A percentile compares a stretch with the other conserved stretches of the same genome.
Conservation (phyloP, 2,888 invertebrate species). For the Pseudococcus longispinus region DNA sequence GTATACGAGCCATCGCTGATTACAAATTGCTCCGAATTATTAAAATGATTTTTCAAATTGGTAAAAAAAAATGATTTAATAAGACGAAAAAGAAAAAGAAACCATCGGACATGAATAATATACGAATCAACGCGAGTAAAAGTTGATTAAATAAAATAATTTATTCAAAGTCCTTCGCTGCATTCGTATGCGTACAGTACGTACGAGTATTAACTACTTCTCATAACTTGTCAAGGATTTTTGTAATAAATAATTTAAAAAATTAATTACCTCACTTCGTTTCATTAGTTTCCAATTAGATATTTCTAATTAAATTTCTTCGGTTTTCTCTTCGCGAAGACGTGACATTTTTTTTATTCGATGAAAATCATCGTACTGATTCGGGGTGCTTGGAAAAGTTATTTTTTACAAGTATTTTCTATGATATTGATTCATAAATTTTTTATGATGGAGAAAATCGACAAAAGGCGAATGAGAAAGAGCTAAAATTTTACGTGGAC, state of each 20-base stretch:
- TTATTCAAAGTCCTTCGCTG: background rate
- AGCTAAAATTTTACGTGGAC: too few relatives aligned
- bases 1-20: background rate
- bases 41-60: background rate
- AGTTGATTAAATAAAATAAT: slow-evolving; percentile 1
- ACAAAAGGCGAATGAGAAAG: too few relatives aligned
- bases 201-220: background rate
- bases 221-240: background rate
- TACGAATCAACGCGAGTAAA: background rate
- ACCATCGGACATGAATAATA: background rate
- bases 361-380: background rate
- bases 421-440: too few relatives aligned
- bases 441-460: too few relatives aligned
- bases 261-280: slow-evolving; percentile 1
- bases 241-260: background rate
- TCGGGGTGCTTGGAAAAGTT: too few relatives aligned
- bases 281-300: background rate
- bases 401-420: too few relatives aligned
- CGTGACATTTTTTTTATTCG: background rate
- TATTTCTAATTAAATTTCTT: background rate
- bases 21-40: background rate
- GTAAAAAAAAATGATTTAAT: background rate
- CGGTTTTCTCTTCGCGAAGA: background rate
- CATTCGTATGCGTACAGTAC: background rate
- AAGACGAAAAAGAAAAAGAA: background rate